Base-by-base conservation (phyloP, 2,113 vertebrate species). In the Mungos mungo region DNA sequence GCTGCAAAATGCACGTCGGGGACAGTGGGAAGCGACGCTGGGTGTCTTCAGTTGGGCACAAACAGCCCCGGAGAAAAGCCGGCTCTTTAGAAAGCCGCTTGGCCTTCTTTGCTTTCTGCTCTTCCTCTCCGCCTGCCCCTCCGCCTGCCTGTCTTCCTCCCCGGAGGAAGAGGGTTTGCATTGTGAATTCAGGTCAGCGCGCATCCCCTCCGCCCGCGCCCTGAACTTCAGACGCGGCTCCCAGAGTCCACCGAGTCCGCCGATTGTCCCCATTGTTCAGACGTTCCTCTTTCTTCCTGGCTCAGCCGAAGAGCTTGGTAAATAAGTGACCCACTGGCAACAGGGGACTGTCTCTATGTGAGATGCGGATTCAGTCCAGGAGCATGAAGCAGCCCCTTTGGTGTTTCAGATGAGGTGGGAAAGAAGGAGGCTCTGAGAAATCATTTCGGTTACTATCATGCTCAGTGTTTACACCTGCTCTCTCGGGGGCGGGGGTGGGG, bases 131-230 rank as follows among this genome's bases (percentile, higher is more conserved):
- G 4, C 11, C 16, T 65, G 25, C 16, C 25, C 57, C 21, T 60
- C 4, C 15, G 4, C 11, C 16, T 65, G 27, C 16, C 25, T 63
- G 31, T 33, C 2, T 9, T 27, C 31, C 71, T 60, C 47, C 47
- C 25, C 3, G 1, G 23, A 77, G 81, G 65, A 27, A 71, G 79
- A 52, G 72, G 72, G 52, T 14, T 33, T 12, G 12, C 27, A 5
- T 33, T 3, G 41, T 50, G 90, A 92, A 88, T 91, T 76, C 83
- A 72, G 96, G 84, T 83, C 97, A 83, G 33, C 5, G 81, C 57
- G 33, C 82, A 68, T 27, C 63, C 66, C 23, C 57, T 4, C 5
- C 0, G 18, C 18, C 50, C 19, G 4, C 13, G 45, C 60, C 60
- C 63, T 0, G n/a, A 52, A 16, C 68, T 69, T 41, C 23, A 21